Percentiles rank a stretch among this genome's conserved stretches.
These are phyloP conservation scores for Dolichotis patagonum DNA, from an alignment of 2,113 vertebrate species.

Conservation along the genomic window DNA sequence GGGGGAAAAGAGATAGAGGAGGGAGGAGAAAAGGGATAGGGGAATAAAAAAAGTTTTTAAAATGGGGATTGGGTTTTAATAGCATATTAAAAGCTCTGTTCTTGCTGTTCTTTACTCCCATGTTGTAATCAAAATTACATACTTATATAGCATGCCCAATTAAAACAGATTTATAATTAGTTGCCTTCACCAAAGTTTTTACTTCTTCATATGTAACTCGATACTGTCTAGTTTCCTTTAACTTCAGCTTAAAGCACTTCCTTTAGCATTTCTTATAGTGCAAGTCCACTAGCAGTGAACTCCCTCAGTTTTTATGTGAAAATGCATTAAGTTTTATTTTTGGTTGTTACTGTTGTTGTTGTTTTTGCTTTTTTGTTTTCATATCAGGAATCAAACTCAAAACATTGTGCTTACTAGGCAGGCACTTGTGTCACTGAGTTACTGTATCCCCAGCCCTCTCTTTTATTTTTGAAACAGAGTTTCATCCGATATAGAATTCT, in stretches of 20 bases:
- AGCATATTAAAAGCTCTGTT: background rate
- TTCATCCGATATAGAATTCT: background rate
- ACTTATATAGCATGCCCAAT: background rate
- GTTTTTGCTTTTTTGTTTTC: too few relatives aligned
- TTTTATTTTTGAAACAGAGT: background rate
- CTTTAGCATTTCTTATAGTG: background rate
- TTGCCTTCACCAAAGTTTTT: background rate
- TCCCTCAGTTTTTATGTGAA: background rate
- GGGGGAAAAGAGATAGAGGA: background rate
- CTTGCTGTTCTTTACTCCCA: background rate
- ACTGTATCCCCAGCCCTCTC: too few relatives aligned
- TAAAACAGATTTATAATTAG: background rate
- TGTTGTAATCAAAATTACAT: background rate
- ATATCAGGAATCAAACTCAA: too few relatives aligned
- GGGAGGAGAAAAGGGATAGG: background rate
- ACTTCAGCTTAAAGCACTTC: background rate
- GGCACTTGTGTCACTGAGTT: too few relatives aligned
- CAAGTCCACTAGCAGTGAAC: background rate
- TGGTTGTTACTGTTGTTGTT: too few relatives aligned
- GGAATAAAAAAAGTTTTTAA: background rate
- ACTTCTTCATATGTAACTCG: background rate
- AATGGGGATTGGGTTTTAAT: background rate
- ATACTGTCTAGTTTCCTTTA: background rate
- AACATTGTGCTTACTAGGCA: too few relatives aligned
- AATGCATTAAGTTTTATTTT: background rate